phyloP scores from a whole-genome alignment of 1,140 invertebrate genomes.

The Drosophila tristis region DNA sequence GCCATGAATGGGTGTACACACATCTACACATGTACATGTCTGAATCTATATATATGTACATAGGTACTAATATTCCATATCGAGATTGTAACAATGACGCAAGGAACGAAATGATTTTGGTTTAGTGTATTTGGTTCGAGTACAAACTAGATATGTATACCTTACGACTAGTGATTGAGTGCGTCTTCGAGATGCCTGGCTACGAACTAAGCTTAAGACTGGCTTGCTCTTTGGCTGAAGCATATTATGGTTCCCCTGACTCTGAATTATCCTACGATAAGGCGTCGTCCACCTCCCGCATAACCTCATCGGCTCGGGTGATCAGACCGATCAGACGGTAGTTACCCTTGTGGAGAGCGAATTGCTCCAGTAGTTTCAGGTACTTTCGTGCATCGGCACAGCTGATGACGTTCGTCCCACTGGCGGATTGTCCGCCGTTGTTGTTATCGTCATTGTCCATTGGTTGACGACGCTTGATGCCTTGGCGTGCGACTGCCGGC shows the following conservation, averaged over 20 bases:
- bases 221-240: constrained; percentile 3
- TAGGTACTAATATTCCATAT: constrained; percentile 1
- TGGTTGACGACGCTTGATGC: constrained; percentile 47
- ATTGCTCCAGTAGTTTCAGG: constrained; percentile 76
- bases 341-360: constrained; percentile 73
- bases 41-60: neutral
- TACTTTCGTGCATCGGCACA: constrained; percentile 76
- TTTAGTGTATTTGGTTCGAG: constrained; percentile 68
- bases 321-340: constrained; percentile 75
- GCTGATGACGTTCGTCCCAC: constrained; percentile 52
- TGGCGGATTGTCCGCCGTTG: constrained; percentile 33
- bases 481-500: constrained; percentile 10
- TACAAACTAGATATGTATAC: constrained; percentile 46
- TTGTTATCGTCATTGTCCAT: constrained; percentile 61
- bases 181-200: constrained; percentile 69
- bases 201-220: constrained; percentile 24
- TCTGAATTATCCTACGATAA: constrained; percentile 11
- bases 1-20: constrained; percentile 22
- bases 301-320: constrained; percentile 75
- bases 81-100: constrained; percentile 13
- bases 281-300: constrained; percentile 71
- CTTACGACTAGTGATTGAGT: constrained; percentile 67
- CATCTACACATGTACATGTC: neutral
- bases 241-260: neutral
- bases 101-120: neutral